phyloP scores from a whole-genome alignment of 2,113 vertebrate genomes.

The Pedetes capensis region DNA sequence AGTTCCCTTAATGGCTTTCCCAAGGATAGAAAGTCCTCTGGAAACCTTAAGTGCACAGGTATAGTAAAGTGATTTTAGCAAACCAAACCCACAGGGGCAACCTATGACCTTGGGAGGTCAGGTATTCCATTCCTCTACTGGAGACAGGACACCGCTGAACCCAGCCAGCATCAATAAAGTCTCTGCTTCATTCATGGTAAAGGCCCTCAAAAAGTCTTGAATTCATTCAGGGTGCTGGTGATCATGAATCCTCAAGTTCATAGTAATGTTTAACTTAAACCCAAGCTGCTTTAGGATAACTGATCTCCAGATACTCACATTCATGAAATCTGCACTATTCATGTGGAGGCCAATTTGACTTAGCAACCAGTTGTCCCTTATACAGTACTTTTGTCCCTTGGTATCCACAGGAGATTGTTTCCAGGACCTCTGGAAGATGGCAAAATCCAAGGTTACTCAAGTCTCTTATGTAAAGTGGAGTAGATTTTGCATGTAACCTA shows the following conservation, averaged over 20 bases:
- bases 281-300: not conserved
- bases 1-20: slow-evolving; percentile 96
- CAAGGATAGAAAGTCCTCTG: slow-evolving; percentile 96
- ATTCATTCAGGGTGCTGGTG: not conserved
- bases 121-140: not conserved
- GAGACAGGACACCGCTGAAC: not conserved
- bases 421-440: not conserved
- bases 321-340: not conserved
- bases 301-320: not conserved
- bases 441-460: not conserved
- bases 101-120: not conserved
- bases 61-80: slow-evolving; percentile 60
- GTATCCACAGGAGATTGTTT: not conserved
- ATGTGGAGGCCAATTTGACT: not conserved
- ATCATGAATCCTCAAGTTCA: not conserved
- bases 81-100: not conserved
- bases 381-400: not conserved
- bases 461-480: not conserved
- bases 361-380: not conserved
- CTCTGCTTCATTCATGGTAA: not conserved
- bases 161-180: not conserved
- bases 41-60: slow-evolving; percentile 99
- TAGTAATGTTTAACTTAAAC: not conserved
- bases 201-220: not conserved
- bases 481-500: not conserved